Evolutionary conservation across 2,888 invertebrate genomes (phyloP).

Genomic region (Luffia ferchaultella): DNA sequence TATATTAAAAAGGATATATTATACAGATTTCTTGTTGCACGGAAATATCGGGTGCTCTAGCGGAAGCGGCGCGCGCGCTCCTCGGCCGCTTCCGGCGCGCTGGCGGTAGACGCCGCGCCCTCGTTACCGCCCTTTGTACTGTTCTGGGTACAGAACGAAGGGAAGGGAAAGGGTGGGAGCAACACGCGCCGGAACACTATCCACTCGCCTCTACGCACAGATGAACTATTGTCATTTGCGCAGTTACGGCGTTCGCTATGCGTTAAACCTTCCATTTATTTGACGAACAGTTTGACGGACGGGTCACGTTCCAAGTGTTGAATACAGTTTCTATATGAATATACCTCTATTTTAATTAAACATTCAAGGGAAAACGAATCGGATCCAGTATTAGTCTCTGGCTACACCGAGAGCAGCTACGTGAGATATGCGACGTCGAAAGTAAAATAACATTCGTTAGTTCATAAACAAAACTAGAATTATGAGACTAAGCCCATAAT

Average conservation of each 20-base stretch:
- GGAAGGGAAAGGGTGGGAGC: not conserved
- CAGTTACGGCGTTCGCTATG: not conserved
- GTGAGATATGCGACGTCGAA: no score
- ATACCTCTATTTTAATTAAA: no score
- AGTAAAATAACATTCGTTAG: no score
- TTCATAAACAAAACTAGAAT: no score
- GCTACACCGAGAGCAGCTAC: no score
- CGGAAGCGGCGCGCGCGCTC: conserved; percentile 5
- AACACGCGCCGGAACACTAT: not conserved
- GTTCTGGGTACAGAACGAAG: not conserved
- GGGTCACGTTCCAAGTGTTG: no score
- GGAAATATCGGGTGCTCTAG: not conserved
- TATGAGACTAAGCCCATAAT: no score
- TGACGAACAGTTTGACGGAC: no score
- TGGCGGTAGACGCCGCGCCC: conserved; percentile 36
- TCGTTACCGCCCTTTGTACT: conserved; percentile 27
- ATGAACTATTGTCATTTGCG: not conserved
- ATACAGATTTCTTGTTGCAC: not conserved
- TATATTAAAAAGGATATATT: not conserved
- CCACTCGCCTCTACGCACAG: not conserved
- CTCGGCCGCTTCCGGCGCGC: conserved; percentile 15
- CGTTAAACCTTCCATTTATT: not conserved
- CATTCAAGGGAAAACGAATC: no score
- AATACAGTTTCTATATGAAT: no score
- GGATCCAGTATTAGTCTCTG: no score